Conservation (phyloP, 2,797 vertebrate species). For the Triplophysa bombifrons region DNA sequence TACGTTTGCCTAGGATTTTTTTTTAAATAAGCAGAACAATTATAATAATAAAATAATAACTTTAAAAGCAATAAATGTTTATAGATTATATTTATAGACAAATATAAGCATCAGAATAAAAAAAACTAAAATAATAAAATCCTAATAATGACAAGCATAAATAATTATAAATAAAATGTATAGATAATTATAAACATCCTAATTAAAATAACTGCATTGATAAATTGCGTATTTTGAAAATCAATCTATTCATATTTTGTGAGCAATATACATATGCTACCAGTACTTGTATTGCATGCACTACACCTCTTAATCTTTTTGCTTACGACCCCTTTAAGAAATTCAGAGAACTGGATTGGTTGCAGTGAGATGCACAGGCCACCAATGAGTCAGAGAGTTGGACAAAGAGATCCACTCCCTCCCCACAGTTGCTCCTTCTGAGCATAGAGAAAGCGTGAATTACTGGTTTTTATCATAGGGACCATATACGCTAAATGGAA, state of each 20-base stretch:
- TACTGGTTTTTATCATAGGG: constrained; percentile 39
- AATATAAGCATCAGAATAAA: too few relatives aligned
- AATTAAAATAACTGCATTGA: too few relatives aligned
- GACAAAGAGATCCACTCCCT: constrained; percentile 80
- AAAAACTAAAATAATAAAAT: neutral
- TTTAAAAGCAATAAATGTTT: too few relatives aligned
- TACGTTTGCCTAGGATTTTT: neutral
- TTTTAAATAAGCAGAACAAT: neutral
- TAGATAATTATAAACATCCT: neutral
- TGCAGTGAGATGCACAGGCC: constrained; percentile 27
- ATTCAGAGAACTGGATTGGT: constrained; percentile 61
- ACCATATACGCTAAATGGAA: constrained; percentile 12
- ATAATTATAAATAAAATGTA: neutral
- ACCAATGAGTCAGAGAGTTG: constrained; percentile 72
- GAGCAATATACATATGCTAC: neutral
- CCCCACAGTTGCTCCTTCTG: constrained; percentile 53
- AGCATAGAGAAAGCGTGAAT: constrained; percentile 60
- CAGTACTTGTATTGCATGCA: neutral
- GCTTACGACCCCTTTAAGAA: constrained; percentile 54
- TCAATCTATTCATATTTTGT: neutral
- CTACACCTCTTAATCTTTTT: neutral
- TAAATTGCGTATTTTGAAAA: too few relatives aligned
- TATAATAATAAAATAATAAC: neutral
- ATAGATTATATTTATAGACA: too few relatives aligned
- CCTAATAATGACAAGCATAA: neutral